phyloP scores from a whole-genome alignment of 2,113 vertebrate genomes.

The Serilophus lunatus region DNA sequence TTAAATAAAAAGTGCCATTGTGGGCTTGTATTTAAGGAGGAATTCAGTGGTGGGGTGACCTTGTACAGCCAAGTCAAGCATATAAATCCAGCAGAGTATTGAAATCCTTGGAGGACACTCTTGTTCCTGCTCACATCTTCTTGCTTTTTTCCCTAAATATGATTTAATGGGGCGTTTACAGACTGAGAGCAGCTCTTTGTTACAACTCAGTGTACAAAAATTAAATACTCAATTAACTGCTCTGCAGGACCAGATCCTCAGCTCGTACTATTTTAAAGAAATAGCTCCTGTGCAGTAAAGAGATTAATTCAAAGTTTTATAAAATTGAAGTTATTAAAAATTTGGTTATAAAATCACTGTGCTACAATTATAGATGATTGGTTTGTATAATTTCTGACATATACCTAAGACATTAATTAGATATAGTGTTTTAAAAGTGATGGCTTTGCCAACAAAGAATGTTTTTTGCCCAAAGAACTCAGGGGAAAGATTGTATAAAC shows the following conservation, averaged over 20 bases:
- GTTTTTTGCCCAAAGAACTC: background rate
- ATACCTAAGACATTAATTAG: background rate
- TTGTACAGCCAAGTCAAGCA: background rate
- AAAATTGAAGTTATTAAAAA: background rate
- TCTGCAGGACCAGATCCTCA: background rate
- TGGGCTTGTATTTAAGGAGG: background rate
- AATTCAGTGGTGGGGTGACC: background rate
- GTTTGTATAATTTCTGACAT: background rate
- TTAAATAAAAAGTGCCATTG: background rate
- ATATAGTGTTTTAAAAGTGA: background rate
- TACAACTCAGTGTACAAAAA: background rate
- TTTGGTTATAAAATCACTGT: background rate
- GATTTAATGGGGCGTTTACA: slow-evolving; percentile 18
- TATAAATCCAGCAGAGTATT: background rate
- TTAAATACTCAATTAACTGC: background rate
- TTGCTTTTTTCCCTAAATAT: background rate
- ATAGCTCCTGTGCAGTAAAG: background rate
- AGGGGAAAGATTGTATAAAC: background rate
- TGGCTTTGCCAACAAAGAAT: background rate
- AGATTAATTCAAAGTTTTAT: background rate
- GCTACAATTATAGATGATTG: background rate
- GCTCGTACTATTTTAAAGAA: background rate
- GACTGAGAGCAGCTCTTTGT: background rate
- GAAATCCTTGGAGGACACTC: background rate
- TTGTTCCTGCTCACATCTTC: background rate